Evolutionary conservation across 2,797 vertebrate genomes (phyloP), one percentile per base, ranked within the genome.

Genomic region (Pteronotus mesoamericanus): DNA sequence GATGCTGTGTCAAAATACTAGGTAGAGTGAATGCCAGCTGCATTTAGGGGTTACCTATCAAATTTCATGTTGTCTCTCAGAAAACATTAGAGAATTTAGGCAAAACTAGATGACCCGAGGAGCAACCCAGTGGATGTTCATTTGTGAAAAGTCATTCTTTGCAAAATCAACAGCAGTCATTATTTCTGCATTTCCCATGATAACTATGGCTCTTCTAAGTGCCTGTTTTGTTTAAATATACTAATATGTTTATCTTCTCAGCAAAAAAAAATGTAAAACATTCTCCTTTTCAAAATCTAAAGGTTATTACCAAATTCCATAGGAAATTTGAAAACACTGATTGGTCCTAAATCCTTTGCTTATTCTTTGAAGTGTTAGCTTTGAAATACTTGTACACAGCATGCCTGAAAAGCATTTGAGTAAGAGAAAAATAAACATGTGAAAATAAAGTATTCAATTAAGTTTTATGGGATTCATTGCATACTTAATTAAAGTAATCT

Each of bases 11-110:
- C 96, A 98, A 98, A 97, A 93, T 95, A 97, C 96, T 89, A 95
- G 83, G 85, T 95, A 32, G 1, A 96, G 57, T 97, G 83, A 98
- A 97, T 97, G 92, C 95, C 96, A 98, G 91, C 96, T 98, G 87
- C 95, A 64, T 92, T 61, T 88, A 94, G 89, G 85, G 29, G 1
- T 95, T 97, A 79, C 93, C 75, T 97, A 96, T 97, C 96, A 98
- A 98, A 95, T 96, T 89, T 97, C 95, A 94, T 97, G 82, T 86
- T 96, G 44, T 97, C 95, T 97, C 95, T 96, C 88, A 77, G 96
- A 98, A 97, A 98, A 97, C 14, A 97, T 96, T 97, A 97, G 85
- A 97, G 72, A 95, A 97, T 94, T 97, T 98, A 98, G 97, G 88
- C 82, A 97, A 97, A 98, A 97, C 96, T 90, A 75, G 86, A 92